Conservation (phyloP, 2,113 vertebrate species). For the Leiothrix lutea region DNA sequence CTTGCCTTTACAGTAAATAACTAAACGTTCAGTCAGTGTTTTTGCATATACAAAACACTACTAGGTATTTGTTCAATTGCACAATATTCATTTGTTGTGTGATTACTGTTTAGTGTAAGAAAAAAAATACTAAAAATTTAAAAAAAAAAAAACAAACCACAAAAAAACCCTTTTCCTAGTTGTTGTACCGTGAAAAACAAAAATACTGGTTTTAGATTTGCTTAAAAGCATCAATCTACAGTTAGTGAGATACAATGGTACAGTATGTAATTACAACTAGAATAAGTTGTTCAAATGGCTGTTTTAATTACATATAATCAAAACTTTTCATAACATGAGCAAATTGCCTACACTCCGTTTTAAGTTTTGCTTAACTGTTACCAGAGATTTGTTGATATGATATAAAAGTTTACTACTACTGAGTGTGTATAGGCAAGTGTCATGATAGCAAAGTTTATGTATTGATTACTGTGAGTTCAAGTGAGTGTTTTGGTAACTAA, state of each 20-base stretch:
- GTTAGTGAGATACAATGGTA: slow-evolving; percentile 77
- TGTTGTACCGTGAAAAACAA: slow-evolving; percentile 74
- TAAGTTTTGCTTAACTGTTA: slow-evolving; percentile 68
- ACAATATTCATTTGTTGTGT: slow-evolving; percentile 77
- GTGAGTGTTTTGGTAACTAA: slow-evolving; percentile 65
- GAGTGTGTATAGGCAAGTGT: slow-evolving; percentile 74
- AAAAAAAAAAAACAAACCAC: neutral
- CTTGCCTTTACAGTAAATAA: slow-evolving; percentile 81
- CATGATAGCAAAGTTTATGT: slow-evolving; percentile 63
- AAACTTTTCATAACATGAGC: slow-evolving; percentile 65
- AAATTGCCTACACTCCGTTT: slow-evolving; percentile 68
- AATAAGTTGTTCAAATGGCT: slow-evolving; percentile 75
- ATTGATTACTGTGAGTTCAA: slow-evolving; percentile 62
- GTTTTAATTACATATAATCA: slow-evolving; percentile 74
- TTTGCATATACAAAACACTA: slow-evolving; percentile 75
- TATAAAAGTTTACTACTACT: slow-evolving; percentile 65
- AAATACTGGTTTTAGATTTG: slow-evolving; percentile 71
- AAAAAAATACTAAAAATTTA: neutral
- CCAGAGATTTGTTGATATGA: slow-evolving; percentile 67
- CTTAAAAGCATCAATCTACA: slow-evolving; percentile 67
- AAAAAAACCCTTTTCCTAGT: slow-evolving; percentile 68
- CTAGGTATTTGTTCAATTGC: slow-evolving; percentile 75
- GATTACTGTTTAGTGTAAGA: slow-evolving; percentile 75
- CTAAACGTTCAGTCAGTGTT: slow-evolving; percentile 70
- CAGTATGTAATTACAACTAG: slow-evolving; percentile 80